Base-by-base conservation (phyloP, 2,888 invertebrate genomes). In the Ichneumon xanthorius region DNA sequence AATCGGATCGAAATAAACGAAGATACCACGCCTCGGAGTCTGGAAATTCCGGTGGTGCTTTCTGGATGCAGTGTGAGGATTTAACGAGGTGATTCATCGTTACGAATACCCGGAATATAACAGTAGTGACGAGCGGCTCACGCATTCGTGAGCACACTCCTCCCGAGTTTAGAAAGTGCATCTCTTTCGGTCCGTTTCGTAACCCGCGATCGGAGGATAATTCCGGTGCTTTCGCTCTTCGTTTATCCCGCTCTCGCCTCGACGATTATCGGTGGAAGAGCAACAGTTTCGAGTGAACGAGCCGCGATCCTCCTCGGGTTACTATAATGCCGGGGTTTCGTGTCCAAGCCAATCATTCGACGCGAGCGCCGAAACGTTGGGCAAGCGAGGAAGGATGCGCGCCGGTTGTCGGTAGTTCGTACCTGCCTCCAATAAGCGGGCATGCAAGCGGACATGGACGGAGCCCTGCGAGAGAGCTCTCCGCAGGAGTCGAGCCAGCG, bases 101-200 rank as follows among this genome's bases (percentile, higher is more conserved):
- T 50, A 16, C 50, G 16, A 53, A 65, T 65, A 65, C 37, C 65
- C 11, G 65, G 63, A 65, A 65, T n/a, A 67, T 67, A 67, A 19
- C 40, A 40, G 37, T 33, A 63, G 63, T 63, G 63, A 63, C 19
- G 30, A 30, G 22, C 50, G 19, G 19, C 26, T 63, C 30, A 33
- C 6, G 30, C 30, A 63, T 30, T 6, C n/a, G 33, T 30, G 30
- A 16, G 0, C 67, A 40, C 33, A 7, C 71, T 33, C 65, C 5
- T 58, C 33, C 4, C 48, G 68, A 76, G 48, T 80, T 84, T 84
- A 84, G 80, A 84, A 84, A 80, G 80, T 84, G 84, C 84, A 84
- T 84, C 76, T 68, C 53, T 70, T 75, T 71, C 37, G 55, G 65
- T 33, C 71, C 55, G 70, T 70, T 75, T 53, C 30, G 63, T 70